Evolutionary conservation across 2,888 invertebrate genomes (phyloP).

Genomic region (Myathropa florea): DNA sequence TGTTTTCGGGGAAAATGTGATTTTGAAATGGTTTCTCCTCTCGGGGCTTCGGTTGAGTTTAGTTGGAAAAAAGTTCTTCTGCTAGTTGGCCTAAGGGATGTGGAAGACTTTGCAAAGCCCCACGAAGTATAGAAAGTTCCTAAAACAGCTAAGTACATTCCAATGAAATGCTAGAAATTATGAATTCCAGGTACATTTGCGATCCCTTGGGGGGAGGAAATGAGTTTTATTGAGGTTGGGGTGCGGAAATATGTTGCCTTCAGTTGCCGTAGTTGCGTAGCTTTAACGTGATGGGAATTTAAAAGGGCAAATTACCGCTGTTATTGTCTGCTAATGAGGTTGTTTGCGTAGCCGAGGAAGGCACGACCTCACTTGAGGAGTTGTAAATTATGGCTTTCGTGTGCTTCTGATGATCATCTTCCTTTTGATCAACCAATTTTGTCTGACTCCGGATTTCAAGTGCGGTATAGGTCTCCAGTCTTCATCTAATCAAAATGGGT

Average conservation of each 20-base stretch:
- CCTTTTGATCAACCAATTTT: no score
- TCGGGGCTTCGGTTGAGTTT: neutral
- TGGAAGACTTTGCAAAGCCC: neutral
- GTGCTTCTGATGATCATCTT: no score
- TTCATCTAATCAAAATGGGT: no score
- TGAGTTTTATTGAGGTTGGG: no score
- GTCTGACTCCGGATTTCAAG: no score
- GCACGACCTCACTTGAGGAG: no score
- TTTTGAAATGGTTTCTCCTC: neutral
- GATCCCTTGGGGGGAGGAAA: neutral
- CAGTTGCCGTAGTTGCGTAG: neutral
- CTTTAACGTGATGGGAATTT: neutral
- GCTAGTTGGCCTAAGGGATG: neutral
- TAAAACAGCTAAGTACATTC: neutral
- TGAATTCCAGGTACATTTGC: neutral
- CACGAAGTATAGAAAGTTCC: neutral
- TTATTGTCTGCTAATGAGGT: neutral
- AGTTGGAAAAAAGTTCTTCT: slow-evolving; percentile 4
- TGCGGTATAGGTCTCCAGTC: no score
- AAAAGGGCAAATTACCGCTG: neutral
- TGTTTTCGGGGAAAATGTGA: neutral
- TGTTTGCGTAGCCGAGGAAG: neutral
- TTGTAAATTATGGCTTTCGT: no score
- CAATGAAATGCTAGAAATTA: neutral
- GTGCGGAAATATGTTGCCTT: no score